These are phyloP conservation scores for Bufo gargarizans DNA, from an alignment of 2,113 vertebrate genomes.

Conservation along the genomic window DNA sequence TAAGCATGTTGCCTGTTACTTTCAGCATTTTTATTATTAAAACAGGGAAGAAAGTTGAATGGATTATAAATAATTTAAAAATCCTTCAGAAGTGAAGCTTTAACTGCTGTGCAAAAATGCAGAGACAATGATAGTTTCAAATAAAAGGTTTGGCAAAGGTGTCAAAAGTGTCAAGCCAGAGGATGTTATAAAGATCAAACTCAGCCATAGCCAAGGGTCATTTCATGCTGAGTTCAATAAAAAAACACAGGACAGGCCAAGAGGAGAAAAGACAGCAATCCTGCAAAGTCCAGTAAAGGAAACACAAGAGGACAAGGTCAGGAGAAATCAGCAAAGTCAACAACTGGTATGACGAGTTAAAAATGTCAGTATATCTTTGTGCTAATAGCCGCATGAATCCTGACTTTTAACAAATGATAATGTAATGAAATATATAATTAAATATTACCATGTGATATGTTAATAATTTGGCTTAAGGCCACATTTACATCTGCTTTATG, in stretches of 20 bases:
- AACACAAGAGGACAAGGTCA: not conserved
- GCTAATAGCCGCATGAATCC: no score
- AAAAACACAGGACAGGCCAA: not conserved
- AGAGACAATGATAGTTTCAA: not conserved
- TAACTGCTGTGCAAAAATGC: not conserved
- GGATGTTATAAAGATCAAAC: not conserved
- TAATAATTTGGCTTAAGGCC: no score
- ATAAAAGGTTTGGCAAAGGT: not conserved
- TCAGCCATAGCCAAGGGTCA: not conserved
- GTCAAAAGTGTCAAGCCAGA: not conserved
- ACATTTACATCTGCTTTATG: no score
- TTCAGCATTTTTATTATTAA: not conserved
- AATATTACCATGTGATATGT: no score
- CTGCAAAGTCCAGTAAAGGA: not conserved
- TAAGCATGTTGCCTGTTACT: no score
- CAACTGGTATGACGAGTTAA: not conserved
- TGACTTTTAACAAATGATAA: no score
- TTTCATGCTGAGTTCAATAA: conserved; percentile 4
- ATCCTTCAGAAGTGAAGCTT: not conserved
- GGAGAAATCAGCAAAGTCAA: not conserved
- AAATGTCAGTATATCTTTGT: not conserved
- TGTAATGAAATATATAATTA: no score
- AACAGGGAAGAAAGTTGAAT: not conserved
- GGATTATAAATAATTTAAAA: not conserved
- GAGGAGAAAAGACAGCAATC: not conserved